These are phyloP conservation scores for Orthosia cruda DNA, from an alignment of 2,888 invertebrate genomes.

Conservation along the genomic window DNA sequence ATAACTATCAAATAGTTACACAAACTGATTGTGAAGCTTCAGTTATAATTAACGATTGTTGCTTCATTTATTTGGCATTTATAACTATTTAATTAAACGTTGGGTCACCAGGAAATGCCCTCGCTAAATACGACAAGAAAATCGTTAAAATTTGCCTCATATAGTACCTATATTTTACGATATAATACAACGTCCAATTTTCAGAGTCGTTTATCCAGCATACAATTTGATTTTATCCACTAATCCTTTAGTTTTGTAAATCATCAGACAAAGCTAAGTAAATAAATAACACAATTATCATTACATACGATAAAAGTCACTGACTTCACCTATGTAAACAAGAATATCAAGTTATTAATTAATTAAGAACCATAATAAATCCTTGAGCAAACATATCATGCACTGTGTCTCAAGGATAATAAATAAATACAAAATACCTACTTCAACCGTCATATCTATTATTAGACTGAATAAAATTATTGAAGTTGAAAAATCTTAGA, in stretches of 20 bases:
- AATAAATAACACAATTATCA: conserved; percentile 21
- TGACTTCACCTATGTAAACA: conserved; percentile 43
- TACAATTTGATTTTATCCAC: background rate
- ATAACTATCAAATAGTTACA: background rate
- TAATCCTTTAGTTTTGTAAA: background rate
- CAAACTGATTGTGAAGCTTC: conserved; percentile 13
- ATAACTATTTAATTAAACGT: conserved; percentile 22
- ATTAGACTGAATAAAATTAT: conserved; percentile 3
- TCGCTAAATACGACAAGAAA: conserved; percentile 39
- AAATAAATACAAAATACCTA: conserved; percentile 11
- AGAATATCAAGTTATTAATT: conserved; percentile 41
- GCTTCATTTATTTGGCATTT: conserved; percentile 28
- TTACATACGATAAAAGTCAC: conserved; percentile 19
- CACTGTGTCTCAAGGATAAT: conserved; percentile 60
- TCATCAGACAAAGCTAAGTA: conserved; percentile 2
- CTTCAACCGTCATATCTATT: background rate
- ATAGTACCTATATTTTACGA: background rate
- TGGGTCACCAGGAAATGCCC: conserved; percentile 23
- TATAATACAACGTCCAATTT: background rate
- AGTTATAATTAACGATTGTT: background rate
- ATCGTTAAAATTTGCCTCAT: conserved; percentile 34
- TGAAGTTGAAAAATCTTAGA: background rate
- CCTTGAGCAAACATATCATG: conserved; percentile 31
- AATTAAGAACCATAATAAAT: conserved; percentile 56
- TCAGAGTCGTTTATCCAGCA: too few relatives aligned